These are phyloP conservation scores for Penaeus japonicus DNA, from an alignment of 1,140 invertebrate species.

Conservation along the genomic window DNA sequence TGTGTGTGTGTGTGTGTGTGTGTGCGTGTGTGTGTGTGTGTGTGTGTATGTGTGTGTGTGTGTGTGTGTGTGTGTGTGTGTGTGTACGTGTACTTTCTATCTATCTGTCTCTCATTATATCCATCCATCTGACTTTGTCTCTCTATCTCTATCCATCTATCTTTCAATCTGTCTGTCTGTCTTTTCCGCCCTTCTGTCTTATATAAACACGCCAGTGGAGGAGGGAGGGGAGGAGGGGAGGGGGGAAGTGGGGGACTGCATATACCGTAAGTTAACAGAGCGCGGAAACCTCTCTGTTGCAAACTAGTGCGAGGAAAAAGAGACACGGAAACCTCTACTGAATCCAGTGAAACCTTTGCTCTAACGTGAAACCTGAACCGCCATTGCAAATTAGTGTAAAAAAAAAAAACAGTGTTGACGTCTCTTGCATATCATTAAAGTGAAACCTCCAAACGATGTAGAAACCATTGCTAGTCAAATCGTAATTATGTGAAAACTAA, in stretches of 20 bases:
- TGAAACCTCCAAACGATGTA: no score
- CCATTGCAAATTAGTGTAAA: no score
- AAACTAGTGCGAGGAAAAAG: no score
- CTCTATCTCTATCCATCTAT: constrained; percentile 9
- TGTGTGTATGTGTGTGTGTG: neutral
- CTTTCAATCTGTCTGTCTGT: neutral
- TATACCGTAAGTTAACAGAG: no score
- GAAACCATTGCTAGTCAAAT: no score
- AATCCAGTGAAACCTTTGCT: no score
- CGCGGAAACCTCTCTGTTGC: no score
- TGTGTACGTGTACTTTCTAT: neutral
- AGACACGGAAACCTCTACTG: no score
- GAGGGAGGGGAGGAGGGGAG: neutral
- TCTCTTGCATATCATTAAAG: no score
- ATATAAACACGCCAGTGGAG: neutral
- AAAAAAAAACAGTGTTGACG: no score
- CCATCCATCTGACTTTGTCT: neutral
- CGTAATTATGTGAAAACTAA: no score
- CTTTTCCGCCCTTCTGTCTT: neutral
- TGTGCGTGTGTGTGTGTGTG: neutral
- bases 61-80: neutral
- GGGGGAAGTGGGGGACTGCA: neutral
- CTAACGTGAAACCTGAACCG: no score
- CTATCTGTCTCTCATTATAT: neutral
- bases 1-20: neutral